Conservation (phyloP, 1,140 invertebrate species). For the Matsumurasca onukii region DNA sequence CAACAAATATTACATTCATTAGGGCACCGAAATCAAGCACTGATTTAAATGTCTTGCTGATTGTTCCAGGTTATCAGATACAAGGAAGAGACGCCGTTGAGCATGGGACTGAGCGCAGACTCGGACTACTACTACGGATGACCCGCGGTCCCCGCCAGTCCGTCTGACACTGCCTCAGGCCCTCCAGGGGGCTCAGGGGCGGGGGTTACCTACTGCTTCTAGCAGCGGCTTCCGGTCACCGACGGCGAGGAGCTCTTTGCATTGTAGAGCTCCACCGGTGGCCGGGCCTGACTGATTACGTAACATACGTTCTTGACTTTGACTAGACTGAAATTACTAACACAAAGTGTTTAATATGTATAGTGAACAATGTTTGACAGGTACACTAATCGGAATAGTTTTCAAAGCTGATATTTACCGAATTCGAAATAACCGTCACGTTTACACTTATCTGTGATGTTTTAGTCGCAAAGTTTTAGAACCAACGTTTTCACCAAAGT, state of each 20-base stretch:
- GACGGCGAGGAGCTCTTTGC: slow-evolving; percentile 6
- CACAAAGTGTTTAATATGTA: too few species aligned
- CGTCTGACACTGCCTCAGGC: background rate
- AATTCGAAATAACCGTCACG: too few species aligned
- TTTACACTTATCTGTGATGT: too few species aligned
- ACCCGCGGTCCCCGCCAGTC: background rate
- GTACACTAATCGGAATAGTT: too few species aligned
- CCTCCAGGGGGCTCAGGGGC: background rate
- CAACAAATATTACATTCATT: too few species aligned
- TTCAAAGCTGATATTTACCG: too few species aligned
- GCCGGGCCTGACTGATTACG: background rate
- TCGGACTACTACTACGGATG: slow-evolving; percentile 21
- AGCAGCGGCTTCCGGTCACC: slow-evolving; percentile 2
- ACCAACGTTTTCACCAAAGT: too few species aligned
- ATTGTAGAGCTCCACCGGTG: background rate
- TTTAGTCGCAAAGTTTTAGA: too few species aligned
- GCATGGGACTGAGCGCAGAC: background rate
- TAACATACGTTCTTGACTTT: too few species aligned
- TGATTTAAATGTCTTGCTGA: background rate
- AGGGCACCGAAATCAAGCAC: too few species aligned
- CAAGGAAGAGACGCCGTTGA: slow-evolving; percentile 14
- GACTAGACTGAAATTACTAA: too few species aligned
- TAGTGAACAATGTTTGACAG: too few species aligned
- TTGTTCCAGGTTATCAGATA: slow-evolving; percentile 13
- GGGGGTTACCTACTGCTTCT: slow-evolving; percentile 18